These are phyloP conservation scores for Polylopha cassiicola DNA, from an alignment of 2,888 invertebrate genomes.

Conservation along the genomic window DNA sequence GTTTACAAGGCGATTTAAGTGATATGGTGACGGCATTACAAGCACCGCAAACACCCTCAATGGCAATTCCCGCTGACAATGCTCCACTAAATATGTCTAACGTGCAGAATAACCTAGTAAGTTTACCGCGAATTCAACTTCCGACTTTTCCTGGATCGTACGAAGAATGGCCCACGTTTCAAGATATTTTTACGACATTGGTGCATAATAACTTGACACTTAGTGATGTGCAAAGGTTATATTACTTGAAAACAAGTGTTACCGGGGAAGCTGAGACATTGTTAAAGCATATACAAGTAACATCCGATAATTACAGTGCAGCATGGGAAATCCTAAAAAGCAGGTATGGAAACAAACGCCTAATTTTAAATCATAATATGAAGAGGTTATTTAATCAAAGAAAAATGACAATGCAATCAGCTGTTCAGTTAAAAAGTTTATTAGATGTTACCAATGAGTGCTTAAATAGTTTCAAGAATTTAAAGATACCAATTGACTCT, in stretches of 20 bases:
- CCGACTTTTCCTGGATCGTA: slow-evolving; percentile 18
- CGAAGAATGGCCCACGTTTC: slow-evolving; percentile 20
- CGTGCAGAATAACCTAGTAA: background rate
- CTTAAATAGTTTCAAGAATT: background rate
- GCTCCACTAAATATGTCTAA: background rate
- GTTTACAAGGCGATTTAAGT: slow-evolving; percentile 9
- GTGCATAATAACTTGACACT: slow-evolving; percentile 16
- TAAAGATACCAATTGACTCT: background rate
- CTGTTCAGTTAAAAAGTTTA: background rate
- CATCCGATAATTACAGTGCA: slow-evolving; percentile 3
- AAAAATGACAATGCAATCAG: background rate
- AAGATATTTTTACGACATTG: slow-evolving; percentile 18
- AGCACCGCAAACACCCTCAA: background rate
- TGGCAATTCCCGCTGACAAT: background rate
- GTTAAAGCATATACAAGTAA: slow-evolving; percentile 8
- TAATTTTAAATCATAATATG: slow-evolving; percentile 4
- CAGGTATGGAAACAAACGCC: slow-evolving; percentile 10
- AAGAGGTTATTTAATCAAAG: slow-evolving; percentile 3
- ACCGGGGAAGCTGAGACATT: slow-evolving; percentile 8
- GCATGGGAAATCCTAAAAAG: slow-evolving; percentile 2
- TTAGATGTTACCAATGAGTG: background rate
- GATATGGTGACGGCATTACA: slow-evolving; percentile 4
- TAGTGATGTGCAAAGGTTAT: slow-evolving; percentile 18
- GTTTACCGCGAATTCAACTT: slow-evolving; percentile 17
- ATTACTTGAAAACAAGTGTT: slow-evolving; percentile 19